These are phyloP conservation scores for Mylabris phalerata DNA, from an alignment of 1,140 invertebrate genomes.

Conservation along the genomic window DNA sequence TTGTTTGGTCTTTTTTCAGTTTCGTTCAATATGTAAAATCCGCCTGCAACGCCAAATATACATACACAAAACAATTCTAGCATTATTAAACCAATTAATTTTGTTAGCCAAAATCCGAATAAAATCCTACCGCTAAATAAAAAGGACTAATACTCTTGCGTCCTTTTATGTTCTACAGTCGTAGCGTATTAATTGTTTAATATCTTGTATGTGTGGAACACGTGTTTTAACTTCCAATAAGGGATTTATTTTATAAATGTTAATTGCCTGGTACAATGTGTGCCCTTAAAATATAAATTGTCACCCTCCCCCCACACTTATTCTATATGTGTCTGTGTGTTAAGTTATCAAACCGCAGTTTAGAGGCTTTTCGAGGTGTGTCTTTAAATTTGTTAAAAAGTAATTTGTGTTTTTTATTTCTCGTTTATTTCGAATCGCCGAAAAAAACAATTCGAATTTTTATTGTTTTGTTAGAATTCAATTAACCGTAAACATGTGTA, in stretches of 20 bases:
- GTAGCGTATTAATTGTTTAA: constrained; percentile 40
- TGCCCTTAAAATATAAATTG: constrained; percentile 2
- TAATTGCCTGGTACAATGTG: constrained; percentile 30
- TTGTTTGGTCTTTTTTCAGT: too few species aligned
- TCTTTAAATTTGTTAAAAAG: too few species aligned
- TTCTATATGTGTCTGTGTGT: too few species aligned
- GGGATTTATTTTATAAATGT: constrained; percentile 40
- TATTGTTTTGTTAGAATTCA: constrained; percentile 10
- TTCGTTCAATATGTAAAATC: too few species aligned
- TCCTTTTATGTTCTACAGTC: constrained; percentile 25
- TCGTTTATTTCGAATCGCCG: too few species aligned
- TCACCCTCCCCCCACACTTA: too few species aligned
- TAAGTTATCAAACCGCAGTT: too few species aligned
- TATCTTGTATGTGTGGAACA: constrained; percentile 35
- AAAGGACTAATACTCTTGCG: constrained; percentile 24
- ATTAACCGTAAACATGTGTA: constrained; percentile 26
- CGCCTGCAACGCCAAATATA: too few species aligned
- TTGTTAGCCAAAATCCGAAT: constrained; percentile 29
- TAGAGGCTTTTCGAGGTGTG: too few species aligned
- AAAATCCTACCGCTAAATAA: constrained; percentile 32
- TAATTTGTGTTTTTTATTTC: too few species aligned
- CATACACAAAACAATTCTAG: not conserved
- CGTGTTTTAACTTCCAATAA: constrained; percentile 38
- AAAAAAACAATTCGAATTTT: too few species aligned
- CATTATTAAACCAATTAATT: constrained; percentile 36